phyloP scores from a whole-genome alignment of 2,888 invertebrate genomes.

The Scaptomyza polygonia region DNA sequence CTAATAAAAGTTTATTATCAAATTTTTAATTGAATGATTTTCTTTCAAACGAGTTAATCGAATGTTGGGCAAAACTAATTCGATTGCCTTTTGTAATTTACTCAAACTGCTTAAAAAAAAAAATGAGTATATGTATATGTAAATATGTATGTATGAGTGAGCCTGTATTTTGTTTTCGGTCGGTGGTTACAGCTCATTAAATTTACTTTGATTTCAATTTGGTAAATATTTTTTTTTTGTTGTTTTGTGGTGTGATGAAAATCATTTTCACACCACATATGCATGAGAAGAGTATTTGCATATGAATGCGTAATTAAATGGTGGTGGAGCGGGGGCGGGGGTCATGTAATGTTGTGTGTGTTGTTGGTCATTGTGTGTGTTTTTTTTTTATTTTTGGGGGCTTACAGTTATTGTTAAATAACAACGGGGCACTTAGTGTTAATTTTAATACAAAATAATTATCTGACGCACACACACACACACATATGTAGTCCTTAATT shows the following conservation, averaged over 20 bases:
- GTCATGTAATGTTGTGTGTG: neutral
- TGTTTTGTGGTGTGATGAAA: neutral
- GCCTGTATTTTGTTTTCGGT: slow-evolving; percentile 5
- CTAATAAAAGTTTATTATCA: too few species aligned
- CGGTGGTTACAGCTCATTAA: slow-evolving; percentile 14
- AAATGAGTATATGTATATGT: neutral
- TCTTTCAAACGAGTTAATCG: neutral
- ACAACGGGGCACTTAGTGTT: slow-evolving; percentile 18
- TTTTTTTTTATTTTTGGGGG: too few species aligned
- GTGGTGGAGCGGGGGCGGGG: neutral
- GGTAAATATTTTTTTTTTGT: neutral
- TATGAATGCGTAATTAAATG: too few species aligned
- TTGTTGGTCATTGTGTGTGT: slow-evolving; percentile 1
- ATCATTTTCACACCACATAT: slow-evolving; percentile 4
- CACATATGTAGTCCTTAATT: slow-evolving; percentile 27
- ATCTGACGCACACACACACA: slow-evolving; percentile 7
- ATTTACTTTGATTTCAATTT: slow-evolving; percentile 10
- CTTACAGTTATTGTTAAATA: slow-evolving; percentile 16
- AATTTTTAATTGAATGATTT: too few species aligned
- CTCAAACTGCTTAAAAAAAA: neutral
- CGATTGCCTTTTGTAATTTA: neutral
- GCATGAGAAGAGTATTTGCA: slow-evolving; percentile 4
- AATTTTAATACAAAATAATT: slow-evolving; percentile 58
- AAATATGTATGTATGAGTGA: neutral
- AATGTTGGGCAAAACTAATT: neutral